Evolutionary conservation across 2,888 invertebrate species (phyloP).

Genomic region (Helicoverpa assulta): DNA sequence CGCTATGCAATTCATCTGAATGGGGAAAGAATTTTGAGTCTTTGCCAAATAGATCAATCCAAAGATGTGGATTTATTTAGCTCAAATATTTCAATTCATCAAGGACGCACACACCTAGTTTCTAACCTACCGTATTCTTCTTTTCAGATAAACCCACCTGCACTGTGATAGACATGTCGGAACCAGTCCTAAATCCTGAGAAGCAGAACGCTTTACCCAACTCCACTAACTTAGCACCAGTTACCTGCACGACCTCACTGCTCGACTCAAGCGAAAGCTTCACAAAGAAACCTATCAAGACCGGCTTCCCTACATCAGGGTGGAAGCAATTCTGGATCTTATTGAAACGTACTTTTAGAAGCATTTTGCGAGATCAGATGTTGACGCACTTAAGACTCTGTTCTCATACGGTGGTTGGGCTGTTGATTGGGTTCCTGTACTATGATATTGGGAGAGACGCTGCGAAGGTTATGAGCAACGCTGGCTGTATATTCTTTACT

Average conservation of each 20-base stretch:
- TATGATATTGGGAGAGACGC: conserved; percentile 98
- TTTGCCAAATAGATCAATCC: conserved; percentile 3
- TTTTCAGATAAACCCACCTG: conserved; percentile 87
- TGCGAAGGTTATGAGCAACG: conserved; percentile 98
- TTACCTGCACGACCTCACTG: conserved; percentile 93
- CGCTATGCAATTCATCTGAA: background rate
- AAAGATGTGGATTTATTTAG: background rate
- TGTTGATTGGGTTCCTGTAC: conserved; percentile 97
- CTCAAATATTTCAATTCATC: background rate
- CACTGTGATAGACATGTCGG: conserved; percentile 89
- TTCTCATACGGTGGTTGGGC: conserved; percentile 96
- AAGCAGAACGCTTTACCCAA: conserved; percentile 80
- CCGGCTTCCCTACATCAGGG: conserved; percentile 95
- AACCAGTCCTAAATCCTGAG: conserved; percentile 78
- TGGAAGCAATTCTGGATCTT: conserved; percentile 97
- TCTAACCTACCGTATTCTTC: conserved; percentile 2
- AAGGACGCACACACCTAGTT: background rate
- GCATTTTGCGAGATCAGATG: conserved; percentile 96
- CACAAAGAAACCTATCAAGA: conserved; percentile 91
- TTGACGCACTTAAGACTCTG: conserved; percentile 96
- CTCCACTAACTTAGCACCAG: conserved; percentile 83
- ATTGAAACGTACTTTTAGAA: conserved; percentile 95
- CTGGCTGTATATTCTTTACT: conserved; percentile 98
- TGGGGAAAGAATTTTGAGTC: background rate
- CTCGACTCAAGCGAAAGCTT: conserved; percentile 94